Evolutionary conservation across 2,113 vertebrate genomes (phyloP), one percentile per base, ranked within the genome.

Genomic region (Gnathonemus longibarbis): DNA sequence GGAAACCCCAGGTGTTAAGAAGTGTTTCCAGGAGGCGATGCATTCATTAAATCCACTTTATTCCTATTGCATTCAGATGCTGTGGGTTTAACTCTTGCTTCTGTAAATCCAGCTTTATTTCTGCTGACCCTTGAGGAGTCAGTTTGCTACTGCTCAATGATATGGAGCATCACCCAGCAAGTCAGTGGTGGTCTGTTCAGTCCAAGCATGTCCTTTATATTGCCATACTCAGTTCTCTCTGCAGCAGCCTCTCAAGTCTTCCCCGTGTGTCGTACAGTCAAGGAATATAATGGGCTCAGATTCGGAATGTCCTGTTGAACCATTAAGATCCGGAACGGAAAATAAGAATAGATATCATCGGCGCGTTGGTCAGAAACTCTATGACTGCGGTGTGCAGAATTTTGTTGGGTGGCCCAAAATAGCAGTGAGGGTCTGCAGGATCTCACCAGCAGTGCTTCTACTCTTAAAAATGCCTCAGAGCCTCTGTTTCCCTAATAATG

Each of bases 271-370:
- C 27, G 52, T 83, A 90, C 91, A 19, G 6, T 93, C 89, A 89
- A 88, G 88, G 85, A 90, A 89, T 11, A 45, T 87, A 94, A 89
- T 91, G 92, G 93, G 94, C 92, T 91, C 90, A 91, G 70, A 46
- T 90, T 90, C 92, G 92, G 90, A 90, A 80, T 70, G 70, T 21
- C 0, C 85, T 91, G 90, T 89, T 90, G 83, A 91, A 91, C 92
- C 48, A 89, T 88, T 74, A 91, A 88, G 52, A 24, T 88, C 91
- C 91, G 87, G 90, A 88, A 90, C 90, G 89, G 84, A 87, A 92
- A 93, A 92, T 92, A 91, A 93, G 91, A 93, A 93, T 91, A 93
- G 92, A 92, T 94, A 92, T 92, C 92, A 93, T 94, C 92, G 88
- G 88, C n/a, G 88, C 88, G n/a, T 85, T 52, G 62, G 92, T 91